phyloP scores from a whole-genome alignment of 2,797 vertebrate species.

The Crenuchus spilurus region DNA sequence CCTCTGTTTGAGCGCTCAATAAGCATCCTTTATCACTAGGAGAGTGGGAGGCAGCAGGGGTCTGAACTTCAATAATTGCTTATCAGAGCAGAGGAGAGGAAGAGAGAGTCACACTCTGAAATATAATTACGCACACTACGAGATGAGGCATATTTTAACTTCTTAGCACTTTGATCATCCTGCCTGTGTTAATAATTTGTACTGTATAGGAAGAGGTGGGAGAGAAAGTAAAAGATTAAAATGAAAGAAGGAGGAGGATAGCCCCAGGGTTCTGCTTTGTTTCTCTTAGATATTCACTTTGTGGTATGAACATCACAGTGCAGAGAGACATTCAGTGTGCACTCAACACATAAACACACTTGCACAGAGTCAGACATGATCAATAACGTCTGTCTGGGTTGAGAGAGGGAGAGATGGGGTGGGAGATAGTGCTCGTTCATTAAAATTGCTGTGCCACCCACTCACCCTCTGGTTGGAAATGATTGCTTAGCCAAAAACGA shows the following conservation, averaged over 20 bases:
- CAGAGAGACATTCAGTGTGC: not conserved
- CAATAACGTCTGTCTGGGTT: not conserved
- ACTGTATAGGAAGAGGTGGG: not conserved
- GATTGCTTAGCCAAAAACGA: not conserved
- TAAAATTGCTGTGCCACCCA: not conserved
- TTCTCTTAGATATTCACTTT: not conserved
- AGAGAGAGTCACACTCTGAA: not conserved
- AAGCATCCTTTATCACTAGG: not conserved
- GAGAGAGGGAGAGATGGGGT: not conserved
- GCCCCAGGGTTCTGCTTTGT: not conserved
- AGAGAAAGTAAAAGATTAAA: not conserved
- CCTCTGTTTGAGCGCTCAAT: not conserved
- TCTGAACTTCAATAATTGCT: not conserved
- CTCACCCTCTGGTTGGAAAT: not conserved
- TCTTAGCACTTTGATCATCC: not conserved
- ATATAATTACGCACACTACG: not conserved
- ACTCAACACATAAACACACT: not conserved
- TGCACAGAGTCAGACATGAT: not conserved
- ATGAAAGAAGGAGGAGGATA: too few species aligned
- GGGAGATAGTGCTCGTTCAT: not conserved
- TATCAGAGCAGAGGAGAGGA: not conserved
- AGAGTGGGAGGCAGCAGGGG: not conserved
- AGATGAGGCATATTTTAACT: not conserved
- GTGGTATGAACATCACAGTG: not conserved
- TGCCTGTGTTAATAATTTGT: not conserved